phyloP scores from a whole-genome alignment of 2,113 vertebrate genomes.

The Rhynchomys soricoides region DNA sequence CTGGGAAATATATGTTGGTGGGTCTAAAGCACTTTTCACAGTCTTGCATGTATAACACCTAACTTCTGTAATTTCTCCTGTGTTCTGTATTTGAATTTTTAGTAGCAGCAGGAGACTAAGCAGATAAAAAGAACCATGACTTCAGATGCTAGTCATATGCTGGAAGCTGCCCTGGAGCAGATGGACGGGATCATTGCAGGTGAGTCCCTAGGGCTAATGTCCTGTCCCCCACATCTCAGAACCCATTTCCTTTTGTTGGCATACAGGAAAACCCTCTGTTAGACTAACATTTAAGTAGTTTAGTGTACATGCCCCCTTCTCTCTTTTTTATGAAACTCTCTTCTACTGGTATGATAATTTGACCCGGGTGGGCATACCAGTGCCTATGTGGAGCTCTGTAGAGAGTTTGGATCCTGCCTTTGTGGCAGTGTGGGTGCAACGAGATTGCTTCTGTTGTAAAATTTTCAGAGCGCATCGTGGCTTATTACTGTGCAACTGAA shows the following conservation, averaged over 20 bases:
- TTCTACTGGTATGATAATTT: background rate
- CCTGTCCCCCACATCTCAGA: background rate
- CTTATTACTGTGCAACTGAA: background rate
- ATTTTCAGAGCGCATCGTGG: background rate
- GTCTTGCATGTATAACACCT: background rate
- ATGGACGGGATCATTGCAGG: constrained; percentile 97
- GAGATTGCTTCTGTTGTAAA: background rate
- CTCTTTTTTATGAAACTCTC: background rate
- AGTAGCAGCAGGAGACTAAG: constrained; percentile 67
- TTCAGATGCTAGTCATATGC: constrained; percentile 91
- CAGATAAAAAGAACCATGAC: constrained; percentile 85
- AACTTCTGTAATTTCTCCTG: background rate
- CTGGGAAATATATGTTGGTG: background rate
- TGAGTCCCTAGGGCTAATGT: constrained; percentile 66
- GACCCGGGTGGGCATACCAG: background rate
- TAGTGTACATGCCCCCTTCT: background rate
- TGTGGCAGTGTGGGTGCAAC: background rate
- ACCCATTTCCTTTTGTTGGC: background rate
- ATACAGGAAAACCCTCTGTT: background rate
- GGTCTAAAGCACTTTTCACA: background rate
- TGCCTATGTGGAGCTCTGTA: background rate
- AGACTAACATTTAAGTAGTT: background rate
- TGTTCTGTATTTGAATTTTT: constrained; percentile 75
- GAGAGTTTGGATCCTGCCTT: background rate
- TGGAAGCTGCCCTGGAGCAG: constrained; percentile 94